Evolutionary conservation across 2,113 vertebrate genomes (phyloP).

Genomic region (Diadophis punctatus): DNA sequence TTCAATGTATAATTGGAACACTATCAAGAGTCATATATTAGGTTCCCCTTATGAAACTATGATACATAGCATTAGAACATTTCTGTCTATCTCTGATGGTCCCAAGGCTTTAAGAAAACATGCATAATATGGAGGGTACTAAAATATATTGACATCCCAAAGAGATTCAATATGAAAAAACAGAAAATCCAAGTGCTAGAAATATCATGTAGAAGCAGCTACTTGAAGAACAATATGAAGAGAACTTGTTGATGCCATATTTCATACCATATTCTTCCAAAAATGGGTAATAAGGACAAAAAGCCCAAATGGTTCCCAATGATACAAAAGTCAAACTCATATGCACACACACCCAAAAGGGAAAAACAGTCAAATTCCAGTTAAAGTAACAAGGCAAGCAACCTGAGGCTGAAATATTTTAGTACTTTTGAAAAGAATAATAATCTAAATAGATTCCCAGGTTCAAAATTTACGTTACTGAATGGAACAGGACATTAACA

Average conservation of each 20-base stretch:
- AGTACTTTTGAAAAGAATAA: not conserved
- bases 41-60: not conserved
- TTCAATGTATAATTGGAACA: not conserved
- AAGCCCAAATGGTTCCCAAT: not conserved
- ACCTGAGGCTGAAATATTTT: not conserved
- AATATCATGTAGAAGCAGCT: not conserved
- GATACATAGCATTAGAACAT: not conserved
- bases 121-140: not conserved
- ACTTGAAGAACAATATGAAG: not conserved
- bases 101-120: not conserved
- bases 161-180: not conserved
- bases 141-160: not conserved
- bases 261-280: not conserved
- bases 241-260: not conserved
- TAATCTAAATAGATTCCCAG: not conserved
- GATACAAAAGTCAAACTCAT: not conserved
- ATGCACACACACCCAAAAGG: not conserved
- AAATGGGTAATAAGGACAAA: not conserved
- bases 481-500: not conserved
- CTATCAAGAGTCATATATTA: not conserved
- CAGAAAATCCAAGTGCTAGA: not conserved
- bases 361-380: not conserved
- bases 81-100: not conserved
- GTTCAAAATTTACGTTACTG: not conserved
- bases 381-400: not conserved